Conservation (phyloP, 2,888 invertebrate species). For the Theretra japonica region DNA sequence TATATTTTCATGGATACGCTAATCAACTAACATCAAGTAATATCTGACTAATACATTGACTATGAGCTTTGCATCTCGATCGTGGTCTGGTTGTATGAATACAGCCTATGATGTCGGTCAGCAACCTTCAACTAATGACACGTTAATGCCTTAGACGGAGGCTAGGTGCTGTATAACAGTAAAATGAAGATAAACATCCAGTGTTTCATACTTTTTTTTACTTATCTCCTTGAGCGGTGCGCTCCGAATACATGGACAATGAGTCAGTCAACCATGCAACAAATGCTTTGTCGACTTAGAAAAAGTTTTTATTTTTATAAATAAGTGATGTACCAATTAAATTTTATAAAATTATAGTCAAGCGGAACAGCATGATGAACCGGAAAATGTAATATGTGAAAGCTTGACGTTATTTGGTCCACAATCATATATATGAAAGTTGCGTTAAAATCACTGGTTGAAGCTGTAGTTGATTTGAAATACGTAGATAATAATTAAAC, state of each 20-base stretch:
- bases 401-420: conserved; percentile 21
- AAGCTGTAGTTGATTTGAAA: neutral
- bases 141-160: conserved; percentile 73
- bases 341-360: neutral
- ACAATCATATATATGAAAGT: conserved; percentile 6
- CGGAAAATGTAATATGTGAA: conserved; percentile 37
- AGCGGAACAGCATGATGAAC: neutral
- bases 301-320: neutral
- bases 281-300: conserved; percentile 29
- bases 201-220: conserved; percentile 72
- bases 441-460: neutral
- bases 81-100: neutral
- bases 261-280: conserved; percentile 74
- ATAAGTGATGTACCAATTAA: neutral
- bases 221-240: conserved; percentile 76
- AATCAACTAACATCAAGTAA: neutral
- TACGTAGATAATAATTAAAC: neutral
- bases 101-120: conserved; percentile 62
- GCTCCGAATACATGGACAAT: conserved; percentile 80
- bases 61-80: neutral
- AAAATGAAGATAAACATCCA: conserved; percentile 78
- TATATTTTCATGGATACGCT: neutral
- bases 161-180: conserved; percentile 75
- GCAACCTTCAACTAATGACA: conserved; percentile 81
- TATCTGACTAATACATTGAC: neutral